These are phyloP conservation scores for Riptortus pedestris DNA, from an alignment of 1,140 invertebrate genomes.

Conservation along the genomic window DNA sequence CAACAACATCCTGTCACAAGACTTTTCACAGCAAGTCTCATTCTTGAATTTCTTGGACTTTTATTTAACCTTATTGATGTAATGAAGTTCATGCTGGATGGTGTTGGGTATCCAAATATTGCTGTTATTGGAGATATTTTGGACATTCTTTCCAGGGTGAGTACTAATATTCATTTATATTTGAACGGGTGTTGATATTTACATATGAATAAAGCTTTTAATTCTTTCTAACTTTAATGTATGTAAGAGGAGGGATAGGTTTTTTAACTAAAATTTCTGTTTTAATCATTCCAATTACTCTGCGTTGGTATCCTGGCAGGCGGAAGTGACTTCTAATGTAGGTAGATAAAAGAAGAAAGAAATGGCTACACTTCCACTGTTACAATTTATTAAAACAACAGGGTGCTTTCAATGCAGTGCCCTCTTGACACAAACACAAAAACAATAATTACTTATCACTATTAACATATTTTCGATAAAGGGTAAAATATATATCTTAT, in stretches of 20 bases:
- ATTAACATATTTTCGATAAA: too few species aligned
- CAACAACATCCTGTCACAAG: slow-evolving; percentile 86
- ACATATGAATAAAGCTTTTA: neutral
- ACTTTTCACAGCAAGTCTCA: slow-evolving; percentile 75
- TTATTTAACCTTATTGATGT: slow-evolving; percentile 80
- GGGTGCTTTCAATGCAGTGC: too few species aligned
- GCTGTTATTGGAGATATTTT: slow-evolving; percentile 80
- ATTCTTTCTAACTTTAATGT: too few species aligned
- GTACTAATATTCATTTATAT: slow-evolving; percentile 32
- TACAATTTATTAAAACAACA: too few species aligned
- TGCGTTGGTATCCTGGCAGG: too few species aligned
- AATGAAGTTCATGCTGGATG: slow-evolving; percentile 80
- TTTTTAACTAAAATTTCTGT: neutral
- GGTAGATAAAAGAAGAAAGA: too few species aligned
- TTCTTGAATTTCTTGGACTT: slow-evolving; percentile 73
- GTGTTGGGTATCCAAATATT: slow-evolving; percentile 67
- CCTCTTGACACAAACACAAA: too few species aligned
- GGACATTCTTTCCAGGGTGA: slow-evolving; percentile 78
- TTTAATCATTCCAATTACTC: too few species aligned
- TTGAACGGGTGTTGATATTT: neutral
- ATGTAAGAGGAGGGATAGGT: too few species aligned
- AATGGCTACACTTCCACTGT: too few species aligned
- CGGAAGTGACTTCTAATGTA: too few species aligned
- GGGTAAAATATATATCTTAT: too few species aligned
- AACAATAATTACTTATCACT: neutral